Percentiles rank a stretch among this genome's conserved stretches.
Evolutionary conservation across 2,797 vertebrate genomes (phyloP).

Genomic region (Leptodactylus fallax): DNA sequence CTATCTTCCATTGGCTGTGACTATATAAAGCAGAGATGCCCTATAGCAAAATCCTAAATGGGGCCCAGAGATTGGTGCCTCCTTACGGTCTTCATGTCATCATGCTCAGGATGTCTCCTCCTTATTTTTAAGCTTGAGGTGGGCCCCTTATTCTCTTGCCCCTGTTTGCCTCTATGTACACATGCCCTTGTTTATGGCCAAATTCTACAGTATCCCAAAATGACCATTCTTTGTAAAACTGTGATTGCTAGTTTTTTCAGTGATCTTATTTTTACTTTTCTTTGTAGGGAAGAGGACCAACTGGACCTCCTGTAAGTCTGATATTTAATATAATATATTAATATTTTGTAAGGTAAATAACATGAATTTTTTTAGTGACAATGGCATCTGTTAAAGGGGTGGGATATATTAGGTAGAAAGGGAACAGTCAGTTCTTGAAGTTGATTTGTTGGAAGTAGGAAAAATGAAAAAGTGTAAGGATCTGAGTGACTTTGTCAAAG

Average conservation of each 20-base stretch:
- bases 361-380: too few species aligned
- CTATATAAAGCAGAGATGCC: too few species aligned
- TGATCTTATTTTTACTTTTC: not conserved
- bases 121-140: not conserved
- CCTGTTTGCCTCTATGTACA: not conserved
- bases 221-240: not conserved
- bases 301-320: conserved; percentile 91
- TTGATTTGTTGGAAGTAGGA: too few species aligned
- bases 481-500: too few species aligned
- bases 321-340: not conserved
- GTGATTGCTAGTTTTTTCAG: not conserved
- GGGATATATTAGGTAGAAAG: too few species aligned
- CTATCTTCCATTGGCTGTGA: too few species aligned
- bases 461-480: too few species aligned
- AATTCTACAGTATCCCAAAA: not conserved
- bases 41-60: not conserved
- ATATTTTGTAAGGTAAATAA: too few species aligned
- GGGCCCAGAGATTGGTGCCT: not conserved
- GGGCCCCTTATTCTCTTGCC: not conserved
- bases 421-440: too few species aligned
- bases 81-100: not conserved
- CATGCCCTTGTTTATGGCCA: not conserved
- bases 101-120: not conserved
- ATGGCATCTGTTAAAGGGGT: too few species aligned
- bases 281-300: conserved; percentile 90